Evolutionary conservation across 2,888 invertebrate genomes (phyloP).

Genomic region (Halictus quadricinctus): DNA sequence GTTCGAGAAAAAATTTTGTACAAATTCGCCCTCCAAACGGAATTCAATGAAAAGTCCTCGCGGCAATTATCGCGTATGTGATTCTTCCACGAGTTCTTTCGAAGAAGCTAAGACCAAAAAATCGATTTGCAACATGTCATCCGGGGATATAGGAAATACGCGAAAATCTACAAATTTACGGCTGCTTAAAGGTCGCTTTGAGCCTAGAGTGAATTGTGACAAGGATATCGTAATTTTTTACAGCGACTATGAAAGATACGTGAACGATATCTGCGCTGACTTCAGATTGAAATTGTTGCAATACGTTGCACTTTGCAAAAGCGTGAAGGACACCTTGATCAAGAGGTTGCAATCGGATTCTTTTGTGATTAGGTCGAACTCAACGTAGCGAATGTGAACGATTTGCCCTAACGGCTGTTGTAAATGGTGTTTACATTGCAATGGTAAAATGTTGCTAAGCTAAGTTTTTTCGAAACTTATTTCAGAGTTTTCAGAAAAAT

Average conservation of each 20-base stretch:
- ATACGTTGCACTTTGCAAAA: conserved; percentile 72
- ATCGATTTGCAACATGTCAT: neutral
- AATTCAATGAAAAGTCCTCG: neutral
- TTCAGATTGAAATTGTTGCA: conserved; percentile 69
- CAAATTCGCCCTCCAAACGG: neutral
- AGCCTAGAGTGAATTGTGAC: neutral
- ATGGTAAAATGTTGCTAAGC: neutral
- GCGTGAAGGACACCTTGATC: conserved; percentile 64
- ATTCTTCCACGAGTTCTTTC: neutral
- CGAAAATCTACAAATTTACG: neutral
- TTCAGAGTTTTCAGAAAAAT: neutral
- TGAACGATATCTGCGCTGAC: conserved; percentile 48
- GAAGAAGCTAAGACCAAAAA: neutral
- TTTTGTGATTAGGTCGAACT: conserved; percentile 56
- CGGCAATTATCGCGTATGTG: too few relatives aligned
- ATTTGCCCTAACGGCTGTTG: neutral
- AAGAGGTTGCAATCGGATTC: conserved; percentile 60
- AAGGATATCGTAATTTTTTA: conserved; percentile 19
- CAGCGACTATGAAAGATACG: conserved; percentile 38
- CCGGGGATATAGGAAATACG: neutral
- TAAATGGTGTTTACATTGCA: neutral
- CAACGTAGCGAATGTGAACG: conserved; percentile 2
- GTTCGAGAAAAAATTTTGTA: neutral
- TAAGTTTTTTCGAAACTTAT: neutral
- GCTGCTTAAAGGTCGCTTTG: conserved; percentile 1